phyloP scores from a whole-genome alignment of 2,888 invertebrate species.

The Drosophila infuscata region DNA sequence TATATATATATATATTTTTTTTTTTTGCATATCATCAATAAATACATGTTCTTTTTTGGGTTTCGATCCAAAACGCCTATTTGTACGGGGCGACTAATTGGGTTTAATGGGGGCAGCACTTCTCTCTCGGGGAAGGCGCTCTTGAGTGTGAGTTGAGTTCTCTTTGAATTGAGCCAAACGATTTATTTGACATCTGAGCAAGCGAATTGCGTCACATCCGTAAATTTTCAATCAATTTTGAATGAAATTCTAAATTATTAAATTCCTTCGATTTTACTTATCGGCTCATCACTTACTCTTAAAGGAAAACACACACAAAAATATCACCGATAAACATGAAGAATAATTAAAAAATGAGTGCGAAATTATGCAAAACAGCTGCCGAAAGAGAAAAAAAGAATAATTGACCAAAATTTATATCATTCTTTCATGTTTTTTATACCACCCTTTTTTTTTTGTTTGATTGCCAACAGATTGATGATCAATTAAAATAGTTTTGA shows the following conservation, averaged over 20 bases:
- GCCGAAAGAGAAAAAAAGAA: constrained; percentile 13
- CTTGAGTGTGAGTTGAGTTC: constrained; percentile 21
- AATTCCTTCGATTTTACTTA: constrained; percentile 3
- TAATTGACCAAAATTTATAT: constrained; percentile 38
- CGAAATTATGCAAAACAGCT: constrained; percentile 63
- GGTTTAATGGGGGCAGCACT: constrained; percentile 62
- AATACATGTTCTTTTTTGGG: background rate
- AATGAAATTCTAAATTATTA: background rate
- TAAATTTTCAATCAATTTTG: constrained; percentile 22
- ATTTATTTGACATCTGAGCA: constrained; percentile 48
- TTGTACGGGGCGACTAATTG: constrained; percentile 47
- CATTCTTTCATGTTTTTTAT: constrained; percentile 24
- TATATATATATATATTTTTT: constrained; percentile 23
- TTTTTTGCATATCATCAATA: constrained; percentile 28
- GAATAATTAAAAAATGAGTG: constrained; percentile 40
- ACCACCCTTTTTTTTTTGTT: constrained; percentile 4
- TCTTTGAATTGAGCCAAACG: constrained; percentile 26
- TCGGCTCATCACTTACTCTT: constrained; percentile 20
- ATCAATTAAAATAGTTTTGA: constrained; percentile 73
- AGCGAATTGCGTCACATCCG: constrained; percentile 23
- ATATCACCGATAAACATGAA: constrained; percentile 42
- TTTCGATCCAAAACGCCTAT: constrained; percentile 17
- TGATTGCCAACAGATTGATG: constrained; percentile 67
- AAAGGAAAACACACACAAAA: constrained; percentile 13
- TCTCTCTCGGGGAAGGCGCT: constrained; percentile 4